Base-by-base conservation (phyloP, 2,797 vertebrate genomes). In the Tenualosa ilisha region DNA sequence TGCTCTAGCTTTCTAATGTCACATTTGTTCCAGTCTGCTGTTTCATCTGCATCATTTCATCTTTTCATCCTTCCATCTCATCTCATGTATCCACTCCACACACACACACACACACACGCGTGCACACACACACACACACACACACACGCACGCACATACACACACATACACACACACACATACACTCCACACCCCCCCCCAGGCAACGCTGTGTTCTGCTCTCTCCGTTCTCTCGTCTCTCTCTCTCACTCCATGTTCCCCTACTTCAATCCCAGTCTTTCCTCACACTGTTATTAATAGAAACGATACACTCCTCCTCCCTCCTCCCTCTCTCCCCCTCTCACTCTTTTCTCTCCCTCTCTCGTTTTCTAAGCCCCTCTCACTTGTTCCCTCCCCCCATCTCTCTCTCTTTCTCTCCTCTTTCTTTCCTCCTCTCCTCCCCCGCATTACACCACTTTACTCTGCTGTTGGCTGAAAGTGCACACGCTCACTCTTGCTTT, bases 401-500 rank as follows among this genome's bases (percentile, higher is more conserved):
- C 49, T 22, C 31, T 24, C 63, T n/a, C 13, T 24, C 37, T 15
- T 15, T 26, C 13, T 37, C 63, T 65, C 13, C 1, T 46, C 43
- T 59, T 49, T 26, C 83, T 56, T n/a, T 82, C 49, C 61, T 24
- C 24, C 40, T 54, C 61, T 85, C 81, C 81, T 75, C 63, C 85
- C 81, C 85, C 85, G 61, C 85, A 68, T 26, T 85, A 24, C 56
- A 40, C 75, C 84, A 85, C 84, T 85, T 81, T 81, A 40, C 79
- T 46, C 72, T 11, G 40, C 75, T 63, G 84, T 49, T 49, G 84
- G 84, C 56, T 81, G 85, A 82, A 31, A 56, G 63, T 43, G 50
- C 59, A 43, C 75, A 75, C 72, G 20, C 40, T 79, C 72, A 79
- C 72, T 79, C 40, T 40, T 46, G 15, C 20, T 79, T 79, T 79